phyloP scores from a whole-genome alignment of 2,888 invertebrate genomes.

The Lymantria dispar region DNA sequence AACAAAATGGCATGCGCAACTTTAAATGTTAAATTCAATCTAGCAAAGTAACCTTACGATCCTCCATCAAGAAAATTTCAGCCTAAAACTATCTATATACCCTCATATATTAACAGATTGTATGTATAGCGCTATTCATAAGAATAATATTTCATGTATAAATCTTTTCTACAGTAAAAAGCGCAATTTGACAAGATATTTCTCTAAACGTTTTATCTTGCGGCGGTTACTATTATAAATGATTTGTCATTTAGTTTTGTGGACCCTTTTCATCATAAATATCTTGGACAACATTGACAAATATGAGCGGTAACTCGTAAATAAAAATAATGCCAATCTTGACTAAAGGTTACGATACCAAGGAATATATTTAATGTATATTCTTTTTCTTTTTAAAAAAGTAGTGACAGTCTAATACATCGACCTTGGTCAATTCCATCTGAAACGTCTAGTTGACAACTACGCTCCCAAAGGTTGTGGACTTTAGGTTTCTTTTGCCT shows the following conservation, averaged over 20 bases:
- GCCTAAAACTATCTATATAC: slow-evolving; percentile 5
- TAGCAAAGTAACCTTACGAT: background rate
- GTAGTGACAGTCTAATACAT: too few species aligned
- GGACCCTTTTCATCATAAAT: slow-evolving; percentile 13
- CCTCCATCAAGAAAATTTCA: slow-evolving; percentile 6
- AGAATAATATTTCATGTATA: slow-evolving; percentile 12
- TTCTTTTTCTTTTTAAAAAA: too few species aligned
- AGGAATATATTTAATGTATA: too few species aligned
- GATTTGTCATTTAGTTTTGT: slow-evolving; percentile 14
- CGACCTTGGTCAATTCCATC: too few species aligned
- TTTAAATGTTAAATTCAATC: slow-evolving; percentile 3
- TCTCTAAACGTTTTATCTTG: slow-evolving; percentile 6
- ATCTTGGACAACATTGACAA: slow-evolving; percentile 3
- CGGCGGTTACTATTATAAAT: slow-evolving; percentile 10
- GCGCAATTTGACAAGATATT: slow-evolving; percentile 5
- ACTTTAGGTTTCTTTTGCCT: too few species aligned
- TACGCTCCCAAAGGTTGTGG: too few species aligned
- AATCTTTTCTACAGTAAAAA: slow-evolving; percentile 9
- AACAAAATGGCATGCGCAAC: too few species aligned
- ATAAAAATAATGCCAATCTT: slow-evolving; percentile 14
- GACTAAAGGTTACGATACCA: background rate
- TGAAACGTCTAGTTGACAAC: too few species aligned
- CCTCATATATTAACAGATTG: slow-evolving; percentile 9
- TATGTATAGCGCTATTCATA: slow-evolving; percentile 1
- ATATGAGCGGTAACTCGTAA: slow-evolving; percentile 7